These are phyloP conservation scores for Bradysia coprophila DNA, from an alignment of 1,140 invertebrate species.

Conservation along the genomic window DNA sequence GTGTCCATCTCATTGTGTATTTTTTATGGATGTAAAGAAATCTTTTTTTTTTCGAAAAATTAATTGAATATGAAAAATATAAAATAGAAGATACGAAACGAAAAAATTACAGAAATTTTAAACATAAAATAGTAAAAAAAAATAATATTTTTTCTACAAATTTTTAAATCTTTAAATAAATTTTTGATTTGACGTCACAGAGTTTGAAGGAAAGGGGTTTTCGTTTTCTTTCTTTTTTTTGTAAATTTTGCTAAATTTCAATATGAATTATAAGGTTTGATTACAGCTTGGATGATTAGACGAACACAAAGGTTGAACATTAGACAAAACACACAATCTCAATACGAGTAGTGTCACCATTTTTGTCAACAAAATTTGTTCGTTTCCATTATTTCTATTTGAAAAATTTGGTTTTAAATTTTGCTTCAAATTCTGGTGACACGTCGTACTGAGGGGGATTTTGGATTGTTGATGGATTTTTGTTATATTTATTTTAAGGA, in stretches of 20 bases:
- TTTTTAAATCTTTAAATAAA: not conserved
- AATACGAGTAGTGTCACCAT: slow-evolving; percentile 21
- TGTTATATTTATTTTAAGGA: too few species aligned
- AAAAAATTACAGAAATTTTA: not conserved
- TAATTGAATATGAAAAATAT: not conserved
- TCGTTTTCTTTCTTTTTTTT: not conserved
- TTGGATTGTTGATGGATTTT: too few species aligned
- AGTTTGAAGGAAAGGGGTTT: not conserved
- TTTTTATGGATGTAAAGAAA: not conserved
- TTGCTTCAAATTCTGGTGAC: too few species aligned
- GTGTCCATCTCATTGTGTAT: not conserved
- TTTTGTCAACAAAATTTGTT: not conserved
- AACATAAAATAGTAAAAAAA: slow-evolving; percentile 1
- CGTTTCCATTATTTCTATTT: too few species aligned
- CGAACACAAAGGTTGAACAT: slow-evolving; percentile 49
- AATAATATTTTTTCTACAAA: not conserved
- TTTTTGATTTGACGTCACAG: not conserved
- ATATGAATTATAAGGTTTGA: not conserved
- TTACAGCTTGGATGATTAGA: slow-evolving; percentile 22
- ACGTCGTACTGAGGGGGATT: too few species aligned
- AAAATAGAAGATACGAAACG: not conserved
- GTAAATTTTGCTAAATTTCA: not conserved
- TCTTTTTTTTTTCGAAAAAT: too few species aligned
- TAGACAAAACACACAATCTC: slow-evolving; percentile 45
- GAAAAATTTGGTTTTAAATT: too few species aligned